phyloP scores from a whole-genome alignment of 2,888 invertebrate genomes.

The Tipula helvola region DNA sequence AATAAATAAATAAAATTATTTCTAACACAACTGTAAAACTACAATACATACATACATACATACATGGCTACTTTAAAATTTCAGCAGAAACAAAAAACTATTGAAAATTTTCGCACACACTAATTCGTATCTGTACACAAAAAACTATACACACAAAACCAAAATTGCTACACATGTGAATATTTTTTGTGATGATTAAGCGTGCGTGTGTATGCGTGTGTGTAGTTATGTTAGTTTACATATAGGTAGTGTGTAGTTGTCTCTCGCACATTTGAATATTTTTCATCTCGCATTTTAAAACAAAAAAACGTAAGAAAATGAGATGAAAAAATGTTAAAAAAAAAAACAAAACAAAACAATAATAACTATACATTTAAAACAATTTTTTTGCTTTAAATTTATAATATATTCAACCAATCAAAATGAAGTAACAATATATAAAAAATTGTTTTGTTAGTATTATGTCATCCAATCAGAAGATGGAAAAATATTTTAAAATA shows the following conservation, averaged over 20 bases:
- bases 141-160: background rate
- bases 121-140: background rate
- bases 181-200: background rate
- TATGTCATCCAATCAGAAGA: background rate
- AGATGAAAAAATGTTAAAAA: background rate
- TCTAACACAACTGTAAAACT: background rate
- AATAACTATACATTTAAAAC: background rate
- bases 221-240: background rate
- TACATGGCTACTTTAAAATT: background rate
- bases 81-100: background rate
- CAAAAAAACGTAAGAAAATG: background rate
- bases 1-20: background rate
- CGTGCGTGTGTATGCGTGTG: background rate
- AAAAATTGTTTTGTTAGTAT: background rate
- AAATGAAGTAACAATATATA: background rate
- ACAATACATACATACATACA: background rate
- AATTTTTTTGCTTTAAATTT: background rate
- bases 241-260: background rate
- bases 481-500: background rate
- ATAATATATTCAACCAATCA: conserved; percentile 4
- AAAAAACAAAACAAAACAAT: background rate
- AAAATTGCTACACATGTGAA: background rate
- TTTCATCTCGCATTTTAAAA: background rate
- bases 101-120: background rate
- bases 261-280: background rate